Conservation (phyloP, 2,113 vertebrate species). For the Anseranas semipalmata region DNA sequence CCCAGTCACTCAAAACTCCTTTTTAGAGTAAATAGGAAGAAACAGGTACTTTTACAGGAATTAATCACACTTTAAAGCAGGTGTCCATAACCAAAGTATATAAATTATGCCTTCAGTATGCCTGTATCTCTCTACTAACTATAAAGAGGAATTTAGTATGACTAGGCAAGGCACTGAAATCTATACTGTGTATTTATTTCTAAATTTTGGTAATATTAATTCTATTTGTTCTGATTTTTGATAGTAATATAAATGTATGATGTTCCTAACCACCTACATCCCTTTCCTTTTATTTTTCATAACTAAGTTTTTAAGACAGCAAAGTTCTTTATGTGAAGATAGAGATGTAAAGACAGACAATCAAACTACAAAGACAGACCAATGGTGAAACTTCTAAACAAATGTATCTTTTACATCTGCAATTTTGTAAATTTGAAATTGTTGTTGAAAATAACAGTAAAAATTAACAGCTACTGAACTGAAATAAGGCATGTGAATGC, state of each 20-base stretch:
- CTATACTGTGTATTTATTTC: neutral
- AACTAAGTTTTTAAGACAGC: conserved; percentile 4
- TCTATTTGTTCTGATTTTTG: neutral
- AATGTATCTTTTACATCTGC: conserved; percentile 60
- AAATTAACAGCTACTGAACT: neutral
- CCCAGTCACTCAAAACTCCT: neutral
- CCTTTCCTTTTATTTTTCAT: neutral
- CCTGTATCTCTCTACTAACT: neutral
- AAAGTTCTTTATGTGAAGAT: neutral
- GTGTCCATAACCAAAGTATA: neutral
- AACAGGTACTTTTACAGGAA: neutral
- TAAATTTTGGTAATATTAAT: neutral
- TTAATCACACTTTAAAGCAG: neutral
- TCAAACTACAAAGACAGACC: conserved; percentile 8
- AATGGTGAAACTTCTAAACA: conserved; percentile 3
- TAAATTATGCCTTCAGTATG: neutral
- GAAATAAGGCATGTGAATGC: neutral
- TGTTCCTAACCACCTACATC: neutral
- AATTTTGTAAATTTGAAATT: neutral
- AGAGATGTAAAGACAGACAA: conserved; percentile 30
- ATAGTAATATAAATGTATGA: neutral
- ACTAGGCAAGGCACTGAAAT: neutral
- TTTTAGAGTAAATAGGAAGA: neutral
- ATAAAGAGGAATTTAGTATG: neutral
- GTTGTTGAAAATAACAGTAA: neutral